phyloP scores from a whole-genome alignment of 1,140 invertebrate species.

The Drosophila bipectinata region DNA sequence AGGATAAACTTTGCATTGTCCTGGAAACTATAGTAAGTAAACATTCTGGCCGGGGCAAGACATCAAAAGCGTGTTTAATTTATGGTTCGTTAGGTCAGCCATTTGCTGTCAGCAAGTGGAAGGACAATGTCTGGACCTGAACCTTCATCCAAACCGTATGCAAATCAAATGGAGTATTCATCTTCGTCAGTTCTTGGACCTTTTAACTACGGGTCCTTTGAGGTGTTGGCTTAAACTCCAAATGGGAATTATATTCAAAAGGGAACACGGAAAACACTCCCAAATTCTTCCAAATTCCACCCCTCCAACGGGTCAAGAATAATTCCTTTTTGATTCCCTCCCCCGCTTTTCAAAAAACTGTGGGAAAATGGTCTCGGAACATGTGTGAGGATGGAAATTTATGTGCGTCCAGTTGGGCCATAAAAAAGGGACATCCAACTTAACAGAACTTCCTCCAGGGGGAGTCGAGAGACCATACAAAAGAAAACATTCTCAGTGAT shows the following conservation, averaged over 20 bases:
- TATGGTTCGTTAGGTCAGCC: constrained; percentile 82
- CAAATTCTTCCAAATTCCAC: constrained; percentile 7
- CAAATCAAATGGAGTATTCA: constrained; percentile 76
- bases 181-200: constrained; percentile 67
- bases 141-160: constrained; percentile 52
- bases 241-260: constrained; percentile 64
- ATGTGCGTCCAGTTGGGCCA: constrained; percentile 44
- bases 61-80: constrained; percentile 81
- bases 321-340: constrained; percentile 64
- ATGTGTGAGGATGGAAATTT: constrained; percentile 56
- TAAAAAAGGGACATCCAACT: constrained; percentile 59
- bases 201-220: constrained; percentile 39
- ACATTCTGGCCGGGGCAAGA: constrained; percentile 63
- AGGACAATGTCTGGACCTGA: constrained; percentile 45
- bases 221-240: constrained; percentile 73
- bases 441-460: constrained; percentile 13
- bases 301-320: constrained; percentile 38
- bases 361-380: constrained; percentile 55
- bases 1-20: constrained; percentile 72
- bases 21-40: constrained; percentile 66
- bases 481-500: constrained; percentile 33
- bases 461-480: constrained; percentile 50
- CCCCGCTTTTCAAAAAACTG: constrained; percentile 4
- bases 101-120: constrained; percentile 52
- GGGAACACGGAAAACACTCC: constrained; percentile 29